Base-by-base conservation (phyloP, 2,888 invertebrate genomes). In the Auanema sp. region DNA sequence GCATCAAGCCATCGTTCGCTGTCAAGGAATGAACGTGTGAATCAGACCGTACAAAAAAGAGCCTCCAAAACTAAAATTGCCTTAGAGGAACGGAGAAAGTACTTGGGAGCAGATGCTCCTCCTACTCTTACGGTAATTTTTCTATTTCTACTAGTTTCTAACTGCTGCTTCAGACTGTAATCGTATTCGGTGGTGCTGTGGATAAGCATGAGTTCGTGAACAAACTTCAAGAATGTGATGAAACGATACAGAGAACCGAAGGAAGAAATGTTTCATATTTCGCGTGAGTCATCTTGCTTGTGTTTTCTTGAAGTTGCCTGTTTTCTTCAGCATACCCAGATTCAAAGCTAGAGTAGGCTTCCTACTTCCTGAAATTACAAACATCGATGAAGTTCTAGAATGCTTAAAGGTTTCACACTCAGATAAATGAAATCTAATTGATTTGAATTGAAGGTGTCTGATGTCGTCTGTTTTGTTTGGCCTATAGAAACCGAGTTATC, bases 401-500 rank as follows among this genome's bases (percentile, higher is more conserved):
- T 71, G 72, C 8, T 58, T 81, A 43, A 75, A 71, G 60, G 69
- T 66, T 40, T 40, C 40, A 25, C 3, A 25, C 25, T 59, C 24
- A 24, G 14, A n/a, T n/a, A n/a, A n/a, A n/a, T n/a, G n/a, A n/a
- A n/a, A n/a, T 58, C 4, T n/a, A n/a, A 57, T 4, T 14, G 41
- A n/a, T 42, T 42, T 59, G 6, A 21, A 23, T 43, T 74, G 14
- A 82, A 86, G 71, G 89, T 93, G 6, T 90, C 92, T 24, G 93
- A 94, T 83, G 91, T 91, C 1, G 88, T 92, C 1, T 81, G 96
- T 3, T 89, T 92, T 83, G 84, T 94, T 10, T 88, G 91, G 65
- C 84, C 86, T 54, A 88, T 89, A 71, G 89, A 90, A 58, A 75
- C 77, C 4, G 81, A 69, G 44, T 49, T 79, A 6, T 58, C 68